Conservation (phyloP, 2,888 invertebrate genomes). For the Scaptomyza cyrtandrae region DNA sequence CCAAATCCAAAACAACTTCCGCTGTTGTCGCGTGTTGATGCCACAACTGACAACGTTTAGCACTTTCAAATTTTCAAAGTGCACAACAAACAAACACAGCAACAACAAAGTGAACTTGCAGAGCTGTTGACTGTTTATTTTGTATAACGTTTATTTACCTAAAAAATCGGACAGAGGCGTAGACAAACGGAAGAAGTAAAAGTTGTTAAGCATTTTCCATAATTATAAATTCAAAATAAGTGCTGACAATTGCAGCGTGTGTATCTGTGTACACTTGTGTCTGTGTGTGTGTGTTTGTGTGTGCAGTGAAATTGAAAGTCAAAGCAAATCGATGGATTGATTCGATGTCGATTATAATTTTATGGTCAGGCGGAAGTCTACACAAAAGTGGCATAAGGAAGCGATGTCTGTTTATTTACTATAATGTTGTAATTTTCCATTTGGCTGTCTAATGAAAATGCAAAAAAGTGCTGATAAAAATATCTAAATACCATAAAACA, state of each 20-base stretch:
- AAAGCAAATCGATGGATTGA: slow-evolving; percentile 19
- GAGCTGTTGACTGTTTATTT: slow-evolving; percentile 34
- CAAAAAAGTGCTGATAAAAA: slow-evolving; percentile 49
- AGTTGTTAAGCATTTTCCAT: slow-evolving; percentile 57
- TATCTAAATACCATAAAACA: slow-evolving; percentile 64
- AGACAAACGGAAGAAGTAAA: slow-evolving; percentile 67
- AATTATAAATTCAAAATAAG: slow-evolving; percentile 49
- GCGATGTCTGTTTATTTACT: slow-evolving; percentile 30
- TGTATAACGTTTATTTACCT: slow-evolving; percentile 4
- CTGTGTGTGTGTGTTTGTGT: slow-evolving; percentile 14
- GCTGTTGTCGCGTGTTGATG: slow-evolving; percentile 47
- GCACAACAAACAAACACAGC: slow-evolving; percentile 7
- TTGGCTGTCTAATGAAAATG: slow-evolving; percentile 57
- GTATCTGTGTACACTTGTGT: slow-evolving; percentile 13
- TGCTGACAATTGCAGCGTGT: slow-evolving; percentile 33
- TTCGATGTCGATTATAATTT: slow-evolving; percentile 30
- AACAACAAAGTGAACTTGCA: slow-evolving; percentile 18
- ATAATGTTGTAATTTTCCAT: slow-evolving; percentile 27
- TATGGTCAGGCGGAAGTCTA: slow-evolving; percentile 58
- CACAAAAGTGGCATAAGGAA: slow-evolving; percentile 59
- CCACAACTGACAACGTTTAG: slow-evolving; percentile 35
- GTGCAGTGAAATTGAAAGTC: slow-evolving; percentile 70
- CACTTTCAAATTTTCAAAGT: slow-evolving; percentile 41
- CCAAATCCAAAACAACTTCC: slow-evolving; percentile 63
- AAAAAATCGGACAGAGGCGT: slow-evolving; percentile 12